A percentile compares a stretch with the other conserved stretches of the same genome.
Conservation (phyloP, 2,888 invertebrate species). For the Platynereis dumerilii region DNA sequence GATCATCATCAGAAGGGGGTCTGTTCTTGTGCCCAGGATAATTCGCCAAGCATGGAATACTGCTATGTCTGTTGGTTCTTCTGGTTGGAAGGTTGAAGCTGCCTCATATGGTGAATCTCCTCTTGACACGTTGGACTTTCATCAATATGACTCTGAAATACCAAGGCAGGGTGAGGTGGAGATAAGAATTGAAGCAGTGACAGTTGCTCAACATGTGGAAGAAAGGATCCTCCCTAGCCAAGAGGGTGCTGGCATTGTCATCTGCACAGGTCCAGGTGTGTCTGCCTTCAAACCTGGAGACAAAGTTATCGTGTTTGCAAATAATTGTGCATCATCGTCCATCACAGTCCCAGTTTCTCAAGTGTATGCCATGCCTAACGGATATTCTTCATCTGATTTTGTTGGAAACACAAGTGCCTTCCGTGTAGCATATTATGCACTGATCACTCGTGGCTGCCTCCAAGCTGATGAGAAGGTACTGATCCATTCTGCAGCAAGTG, state of each 20-base stretch:
- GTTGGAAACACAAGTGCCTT: slow-evolving; percentile 3
- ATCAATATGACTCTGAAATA: background rate
- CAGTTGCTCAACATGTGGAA: background rate
- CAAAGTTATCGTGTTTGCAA: slow-evolving; percentile 14
- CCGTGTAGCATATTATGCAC: slow-evolving; percentile 5
- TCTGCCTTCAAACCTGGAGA: background rate
- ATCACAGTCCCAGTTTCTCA: background rate
- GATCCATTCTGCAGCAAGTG: background rate
- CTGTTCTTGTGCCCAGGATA: background rate
- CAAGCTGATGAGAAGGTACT: background rate
- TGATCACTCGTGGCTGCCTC: slow-evolving; percentile 3
- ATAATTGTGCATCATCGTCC: slow-evolving; percentile 6
- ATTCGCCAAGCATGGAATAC: slow-evolving; percentile 4
- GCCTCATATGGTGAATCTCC: background rate
- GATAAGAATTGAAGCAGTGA: slow-evolving; percentile 2
- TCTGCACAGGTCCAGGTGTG: slow-evolving; percentile 6
- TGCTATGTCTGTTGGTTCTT: background rate
- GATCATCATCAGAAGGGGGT: background rate
- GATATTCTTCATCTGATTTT: background rate
- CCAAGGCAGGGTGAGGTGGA: background rate
- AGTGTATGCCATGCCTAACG: background rate
- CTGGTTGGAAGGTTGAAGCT: slow-evolving; percentile 10
- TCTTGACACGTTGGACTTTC: slow-evolving; percentile 3
- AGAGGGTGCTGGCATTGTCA: slow-evolving; percentile 11
- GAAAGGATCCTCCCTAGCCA: background rate